Evolutionary conservation across 2,113 vertebrate genomes (phyloP).

Genomic region (Paradisaea rubra): DNA sequence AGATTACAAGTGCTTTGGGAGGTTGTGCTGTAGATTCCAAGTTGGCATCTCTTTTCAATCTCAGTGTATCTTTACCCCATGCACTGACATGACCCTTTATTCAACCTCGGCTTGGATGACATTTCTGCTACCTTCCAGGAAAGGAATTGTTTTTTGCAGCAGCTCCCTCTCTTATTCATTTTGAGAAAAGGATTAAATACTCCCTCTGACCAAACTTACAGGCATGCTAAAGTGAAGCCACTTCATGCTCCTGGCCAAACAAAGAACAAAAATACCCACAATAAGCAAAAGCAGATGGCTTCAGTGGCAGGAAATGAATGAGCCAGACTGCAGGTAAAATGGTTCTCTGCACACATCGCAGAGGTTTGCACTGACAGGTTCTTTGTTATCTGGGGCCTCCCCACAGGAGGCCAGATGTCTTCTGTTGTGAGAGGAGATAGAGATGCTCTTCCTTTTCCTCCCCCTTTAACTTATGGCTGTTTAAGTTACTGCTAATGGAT

Average conservation of each 20-base stretch:
- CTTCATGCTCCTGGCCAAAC: conserved; percentile 27
- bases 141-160: conserved; percentile 24
- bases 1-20: neutral
- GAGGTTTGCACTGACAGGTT: conserved; percentile 51
- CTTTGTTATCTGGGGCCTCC: conserved; percentile 57
- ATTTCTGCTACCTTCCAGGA: conserved; percentile 50
- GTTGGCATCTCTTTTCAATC: neutral
- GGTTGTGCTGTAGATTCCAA: neutral
- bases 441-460: conserved; percentile 57
- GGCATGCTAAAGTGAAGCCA: conserved; percentile 36
- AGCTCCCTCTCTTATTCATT: conserved; percentile 26
- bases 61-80: neutral
- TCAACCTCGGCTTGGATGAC: conserved; percentile 41
- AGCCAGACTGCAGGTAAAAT: conserved; percentile 57
- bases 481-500: conserved; percentile 63
- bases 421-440: conserved; percentile 50
- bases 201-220: conserved; percentile 27
- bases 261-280: conserved; percentile 53
- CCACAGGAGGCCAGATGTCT: conserved; percentile 47
- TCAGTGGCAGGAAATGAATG: conserved; percentile 55
- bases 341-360: conserved; percentile 7
- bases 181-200: conserved; percentile 38
- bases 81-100: conserved; percentile 6
- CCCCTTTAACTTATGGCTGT: conserved; percentile 59
- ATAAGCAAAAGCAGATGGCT: conserved; percentile 62